These are phyloP conservation scores for Tolypeutes matacus DNA, from an alignment of 2,797 vertebrate genomes.

Conservation along the genomic window DNA sequence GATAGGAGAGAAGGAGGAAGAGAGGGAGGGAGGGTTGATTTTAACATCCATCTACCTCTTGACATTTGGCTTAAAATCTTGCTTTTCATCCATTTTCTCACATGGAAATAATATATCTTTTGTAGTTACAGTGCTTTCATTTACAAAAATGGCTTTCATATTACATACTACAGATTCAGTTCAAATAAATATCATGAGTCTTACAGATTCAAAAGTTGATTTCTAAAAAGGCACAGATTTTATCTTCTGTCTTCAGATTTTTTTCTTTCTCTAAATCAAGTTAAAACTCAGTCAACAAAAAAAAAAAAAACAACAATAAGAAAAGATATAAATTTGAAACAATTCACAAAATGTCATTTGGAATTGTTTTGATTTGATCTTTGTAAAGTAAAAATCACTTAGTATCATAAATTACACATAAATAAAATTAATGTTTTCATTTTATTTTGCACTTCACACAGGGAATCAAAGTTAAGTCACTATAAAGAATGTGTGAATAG, in stretches of 20 bases:
- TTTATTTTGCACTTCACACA: slow-evolving; percentile 60
- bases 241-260: slow-evolving; percentile 41
- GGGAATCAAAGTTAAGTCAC: slow-evolving; percentile 40
- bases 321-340: neutral
- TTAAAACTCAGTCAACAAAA: neutral
- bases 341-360: neutral
- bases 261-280: slow-evolving; percentile 45
- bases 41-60: neutral
- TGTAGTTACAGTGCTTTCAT: neutral
- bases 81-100: neutral
- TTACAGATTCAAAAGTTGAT: neutral
- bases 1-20: too few relatives aligned
- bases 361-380: neutral
- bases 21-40: neutral
- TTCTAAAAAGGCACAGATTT: slow-evolving; percentile 12
- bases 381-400: slow-evolving; percentile 55
- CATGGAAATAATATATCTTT: neutral
- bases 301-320: neutral
- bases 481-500: neutral
- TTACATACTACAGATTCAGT: slow-evolving; percentile 5
- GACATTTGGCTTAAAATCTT: neutral
- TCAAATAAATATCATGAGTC: slow-evolving; percentile 18
- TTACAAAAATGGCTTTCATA: slow-evolving; percentile 11
- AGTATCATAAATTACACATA: neutral
- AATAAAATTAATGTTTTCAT: slow-evolving; percentile 62